Evolutionary conservation across 2,797 vertebrate genomes (phyloP).

Genomic region (Sebastes oblongus): DNA sequence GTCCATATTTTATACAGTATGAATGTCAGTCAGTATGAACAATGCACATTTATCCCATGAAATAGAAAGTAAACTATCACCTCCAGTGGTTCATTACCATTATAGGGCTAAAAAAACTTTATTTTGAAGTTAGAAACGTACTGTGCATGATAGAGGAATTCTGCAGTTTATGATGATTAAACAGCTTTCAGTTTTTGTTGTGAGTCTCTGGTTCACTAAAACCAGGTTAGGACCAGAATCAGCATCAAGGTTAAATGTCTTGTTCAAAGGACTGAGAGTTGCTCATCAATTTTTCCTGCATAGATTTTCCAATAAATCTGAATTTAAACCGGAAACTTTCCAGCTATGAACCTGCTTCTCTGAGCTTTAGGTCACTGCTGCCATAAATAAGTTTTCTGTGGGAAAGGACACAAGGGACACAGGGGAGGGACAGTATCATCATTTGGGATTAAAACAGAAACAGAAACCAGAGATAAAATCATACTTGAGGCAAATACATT

Average conservation of each 20-base stretch:
- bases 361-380: not conserved
- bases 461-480: not conserved
- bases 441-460: constrained; percentile 1
- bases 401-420: constrained; percentile 41
- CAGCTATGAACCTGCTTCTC: not conserved
- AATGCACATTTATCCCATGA: too few relatives aligned
- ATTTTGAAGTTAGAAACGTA: not conserved
- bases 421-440: constrained; percentile 9
- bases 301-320: not conserved
- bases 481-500: not conserved
- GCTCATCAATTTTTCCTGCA: not conserved
- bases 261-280: not conserved
- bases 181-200: not conserved
- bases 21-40: too few relatives aligned
- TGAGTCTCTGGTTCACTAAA: too few relatives aligned
- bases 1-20: too few relatives aligned
- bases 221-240: not conserved
- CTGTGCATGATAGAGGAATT: not conserved
- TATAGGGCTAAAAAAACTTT: too few relatives aligned
- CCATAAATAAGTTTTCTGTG: constrained; percentile 17
- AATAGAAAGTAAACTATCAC: too few relatives aligned
- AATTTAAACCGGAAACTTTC: constrained; percentile 9
- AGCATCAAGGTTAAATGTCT: not conserved
- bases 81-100: too few relatives aligned
- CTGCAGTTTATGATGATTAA: not conserved